phyloP scores from a whole-genome alignment of 2,113 vertebrate species.

The Callocephalon fimbriatum region DNA sequence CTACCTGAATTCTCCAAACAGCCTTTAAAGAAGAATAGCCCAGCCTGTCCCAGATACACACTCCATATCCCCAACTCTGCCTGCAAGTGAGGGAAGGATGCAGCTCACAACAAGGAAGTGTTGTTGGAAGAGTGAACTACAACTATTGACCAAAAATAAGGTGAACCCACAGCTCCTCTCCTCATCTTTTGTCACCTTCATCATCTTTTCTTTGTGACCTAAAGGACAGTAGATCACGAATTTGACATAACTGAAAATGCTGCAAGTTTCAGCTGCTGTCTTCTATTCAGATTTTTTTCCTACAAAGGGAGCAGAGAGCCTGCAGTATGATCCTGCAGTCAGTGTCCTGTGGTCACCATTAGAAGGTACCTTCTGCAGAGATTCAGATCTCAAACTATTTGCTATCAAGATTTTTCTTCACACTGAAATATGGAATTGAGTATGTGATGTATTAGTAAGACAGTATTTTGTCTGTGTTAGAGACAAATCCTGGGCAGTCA shows the following conservation, averaged over 20 bases:
- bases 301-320: neutral
- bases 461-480: neutral
- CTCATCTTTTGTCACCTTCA: neutral
- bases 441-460: neutral
- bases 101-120: neutral
- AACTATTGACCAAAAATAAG: neutral
- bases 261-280: neutral
- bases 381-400: neutral
- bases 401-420: neutral
- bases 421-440: neutral
- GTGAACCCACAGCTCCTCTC: neutral
- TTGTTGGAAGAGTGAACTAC: neutral
- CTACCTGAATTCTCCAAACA: neutral
- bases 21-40: neutral
- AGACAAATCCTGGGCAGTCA: neutral
- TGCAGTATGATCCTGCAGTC: rapidly evolving
- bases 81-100: neutral
- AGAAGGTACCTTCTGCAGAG: neutral
- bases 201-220: neutral
- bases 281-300: neutral
- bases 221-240: neutral
- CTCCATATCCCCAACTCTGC: neutral
- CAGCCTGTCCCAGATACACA: neutral
- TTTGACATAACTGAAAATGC: neutral
- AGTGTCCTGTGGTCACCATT: neutral